Conservation (phyloP, 2,888 invertebrate species). For the Cancer borealis region DNA sequence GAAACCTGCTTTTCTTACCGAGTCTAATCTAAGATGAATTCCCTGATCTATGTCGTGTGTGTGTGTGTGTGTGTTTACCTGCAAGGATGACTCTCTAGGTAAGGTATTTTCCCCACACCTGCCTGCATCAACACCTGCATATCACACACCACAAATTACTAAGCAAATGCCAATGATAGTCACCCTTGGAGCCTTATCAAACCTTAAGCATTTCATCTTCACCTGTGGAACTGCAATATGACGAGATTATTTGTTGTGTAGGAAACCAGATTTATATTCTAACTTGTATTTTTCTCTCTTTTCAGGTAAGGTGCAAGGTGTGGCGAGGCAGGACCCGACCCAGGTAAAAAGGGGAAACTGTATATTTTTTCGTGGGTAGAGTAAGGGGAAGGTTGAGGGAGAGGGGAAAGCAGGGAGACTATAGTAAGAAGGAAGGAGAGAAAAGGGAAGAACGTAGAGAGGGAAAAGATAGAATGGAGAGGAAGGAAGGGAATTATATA, state of each 20-base stretch:
- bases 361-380: neutral
- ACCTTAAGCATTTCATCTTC: too few species aligned
- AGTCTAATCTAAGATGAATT: neutral
- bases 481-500: neutral
- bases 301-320: neutral
- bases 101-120: too few species aligned
- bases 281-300: neutral
- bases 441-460: neutral
- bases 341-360: neutral
- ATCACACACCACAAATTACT: neutral
- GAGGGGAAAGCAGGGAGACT: neutral
- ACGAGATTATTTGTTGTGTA: neutral
- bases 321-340: neutral
- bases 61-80: neutral
- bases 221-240: too few species aligned
- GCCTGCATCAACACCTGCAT: neutral
- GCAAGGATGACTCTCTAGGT: neutral
- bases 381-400: neutral
- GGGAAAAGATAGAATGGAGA: neutral
- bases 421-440: neutral
- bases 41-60: neutral
- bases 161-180: neutral
- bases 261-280: neutral
- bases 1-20: neutral
- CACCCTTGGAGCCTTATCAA: too few species aligned